Percentiles rank a stretch among this genome's conserved stretches.
Evolutionary conservation across 2,797 vertebrate genomes (phyloP).

Genomic region (Tauraco hartlaubi): DNA sequence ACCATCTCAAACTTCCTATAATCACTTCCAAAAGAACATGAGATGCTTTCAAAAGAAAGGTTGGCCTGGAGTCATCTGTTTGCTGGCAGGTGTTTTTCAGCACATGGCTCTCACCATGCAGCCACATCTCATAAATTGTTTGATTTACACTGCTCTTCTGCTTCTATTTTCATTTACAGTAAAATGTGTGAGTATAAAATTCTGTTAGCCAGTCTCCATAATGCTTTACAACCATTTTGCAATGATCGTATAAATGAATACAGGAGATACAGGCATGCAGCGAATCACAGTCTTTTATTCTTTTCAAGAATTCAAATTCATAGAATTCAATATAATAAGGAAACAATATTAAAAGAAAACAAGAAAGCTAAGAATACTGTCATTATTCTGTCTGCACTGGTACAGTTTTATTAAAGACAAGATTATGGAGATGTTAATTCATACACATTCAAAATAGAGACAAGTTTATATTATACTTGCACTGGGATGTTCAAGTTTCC

Average conservation of each 20-base stretch:
- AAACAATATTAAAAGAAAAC: background rate
- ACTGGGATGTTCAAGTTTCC: background rate
- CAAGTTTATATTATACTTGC: background rate
- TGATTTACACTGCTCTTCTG: background rate
- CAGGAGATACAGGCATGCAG: background rate
- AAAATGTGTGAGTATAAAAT: background rate
- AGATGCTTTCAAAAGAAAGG: background rate
- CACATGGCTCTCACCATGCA: background rate
- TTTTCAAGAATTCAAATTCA: background rate
- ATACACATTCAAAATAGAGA: background rate
- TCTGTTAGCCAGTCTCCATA: background rate
- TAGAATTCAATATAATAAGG: background rate
- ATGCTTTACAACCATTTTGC: background rate
- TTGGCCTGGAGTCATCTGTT: fast-evolving
- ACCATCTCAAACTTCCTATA: background rate
- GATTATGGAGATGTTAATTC: background rate
- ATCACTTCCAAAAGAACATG: background rate
- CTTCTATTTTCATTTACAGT: background rate
- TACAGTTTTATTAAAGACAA: background rate
- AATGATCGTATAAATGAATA: background rate
- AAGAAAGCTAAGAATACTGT: background rate
- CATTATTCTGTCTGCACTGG: background rate
- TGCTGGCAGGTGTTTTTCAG: background rate
- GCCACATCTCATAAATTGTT: background rate
- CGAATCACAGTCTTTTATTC: background rate